These are phyloP conservation scores for Halyomorpha halys DNA, from an alignment of 1,140 invertebrate species.

Conservation along the genomic window DNA sequence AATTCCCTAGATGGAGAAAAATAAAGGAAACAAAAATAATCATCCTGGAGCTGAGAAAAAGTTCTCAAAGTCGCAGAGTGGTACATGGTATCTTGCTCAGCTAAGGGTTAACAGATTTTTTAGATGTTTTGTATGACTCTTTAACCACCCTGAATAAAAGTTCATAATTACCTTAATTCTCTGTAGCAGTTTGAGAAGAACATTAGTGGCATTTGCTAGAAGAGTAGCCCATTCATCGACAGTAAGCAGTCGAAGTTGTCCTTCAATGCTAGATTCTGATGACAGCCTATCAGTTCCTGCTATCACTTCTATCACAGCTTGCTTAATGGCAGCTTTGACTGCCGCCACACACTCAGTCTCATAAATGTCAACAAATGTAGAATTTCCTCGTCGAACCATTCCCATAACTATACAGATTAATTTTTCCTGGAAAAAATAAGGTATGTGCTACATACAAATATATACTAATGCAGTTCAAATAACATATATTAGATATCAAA, in stretches of 20 bases:
- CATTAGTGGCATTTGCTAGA: constrained; percentile 62
- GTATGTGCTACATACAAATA: neutral
- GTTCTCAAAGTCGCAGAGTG: too few species aligned
- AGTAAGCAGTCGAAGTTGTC: constrained; percentile 48
- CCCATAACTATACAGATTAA: constrained; percentile 81
- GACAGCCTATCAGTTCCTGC: constrained; percentile 44
- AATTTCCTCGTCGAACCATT: constrained; percentile 71
- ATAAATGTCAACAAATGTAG: constrained; percentile 78
- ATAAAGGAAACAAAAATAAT: too few species aligned
- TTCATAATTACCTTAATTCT: constrained; percentile 46
- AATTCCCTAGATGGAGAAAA: too few species aligned
- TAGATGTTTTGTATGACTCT: too few species aligned
- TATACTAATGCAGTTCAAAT: too few species aligned
- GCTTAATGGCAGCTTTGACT: constrained; percentile 79
- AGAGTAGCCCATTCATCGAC: constrained; percentile 70
- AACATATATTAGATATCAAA: too few species aligned
- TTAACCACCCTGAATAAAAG: too few species aligned
- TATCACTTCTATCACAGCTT: constrained; percentile 70
- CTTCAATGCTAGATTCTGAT: constrained; percentile 39
- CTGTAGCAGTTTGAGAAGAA: constrained; percentile 39
- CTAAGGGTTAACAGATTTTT: too few species aligned
- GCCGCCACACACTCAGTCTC: constrained; percentile 82
- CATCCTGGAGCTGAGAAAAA: too few species aligned
- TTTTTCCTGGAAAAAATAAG: constrained; percentile 53
- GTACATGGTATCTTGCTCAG: too few species aligned